Conservation (phyloP, 2,797 vertebrate species). For the Oreochromis grahami region DNA sequence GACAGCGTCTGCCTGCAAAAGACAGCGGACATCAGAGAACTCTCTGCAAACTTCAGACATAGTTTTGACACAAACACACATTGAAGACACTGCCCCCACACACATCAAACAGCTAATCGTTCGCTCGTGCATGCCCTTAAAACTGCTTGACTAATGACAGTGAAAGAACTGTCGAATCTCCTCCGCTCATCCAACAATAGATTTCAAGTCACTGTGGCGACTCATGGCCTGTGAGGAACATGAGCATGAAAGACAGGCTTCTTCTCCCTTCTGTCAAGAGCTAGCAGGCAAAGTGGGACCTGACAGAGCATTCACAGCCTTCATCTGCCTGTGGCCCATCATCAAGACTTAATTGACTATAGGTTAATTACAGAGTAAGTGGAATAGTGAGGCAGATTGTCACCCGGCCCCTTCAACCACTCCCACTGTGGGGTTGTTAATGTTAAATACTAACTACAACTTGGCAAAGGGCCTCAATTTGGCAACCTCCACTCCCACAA, state of each 20-base stretch:
- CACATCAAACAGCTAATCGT: not conserved
- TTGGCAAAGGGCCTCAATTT: slow-evolving; percentile 55
- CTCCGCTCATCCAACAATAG: slow-evolving; percentile 32
- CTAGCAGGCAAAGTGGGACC: slow-evolving; percentile 45
- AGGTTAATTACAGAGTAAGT: slow-evolving; percentile 72
- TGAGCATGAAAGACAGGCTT: slow-evolving; percentile 37
- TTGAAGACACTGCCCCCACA: not conserved
- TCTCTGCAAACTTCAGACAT: not conserved
- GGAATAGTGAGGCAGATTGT: slow-evolving; percentile 50
- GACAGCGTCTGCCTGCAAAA: slow-evolving; percentile 86
- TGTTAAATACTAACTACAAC: slow-evolving; percentile 64
- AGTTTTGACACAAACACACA: not conserved
- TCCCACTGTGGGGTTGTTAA: slow-evolving; percentile 71
- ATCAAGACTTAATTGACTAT: slow-evolving; percentile 64
- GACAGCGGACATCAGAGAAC: not conserved
- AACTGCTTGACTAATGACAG: slow-evolving; percentile 5
- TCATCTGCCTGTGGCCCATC: slow-evolving; percentile 51
- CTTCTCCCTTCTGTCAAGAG: slow-evolving; percentile 17
- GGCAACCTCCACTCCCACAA: slow-evolving; percentile 64
- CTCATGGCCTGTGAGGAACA: slow-evolving; percentile 16
- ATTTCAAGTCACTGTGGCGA: not conserved
- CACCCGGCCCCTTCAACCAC: slow-evolving; percentile 57
- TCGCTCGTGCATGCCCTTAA: not conserved
- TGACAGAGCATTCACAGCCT: slow-evolving; percentile 50
- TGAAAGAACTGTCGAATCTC: slow-evolving; percentile 31